phyloP scores from a whole-genome alignment of 2,888 invertebrate genomes.

The Polydrusus tereticollis region DNA sequence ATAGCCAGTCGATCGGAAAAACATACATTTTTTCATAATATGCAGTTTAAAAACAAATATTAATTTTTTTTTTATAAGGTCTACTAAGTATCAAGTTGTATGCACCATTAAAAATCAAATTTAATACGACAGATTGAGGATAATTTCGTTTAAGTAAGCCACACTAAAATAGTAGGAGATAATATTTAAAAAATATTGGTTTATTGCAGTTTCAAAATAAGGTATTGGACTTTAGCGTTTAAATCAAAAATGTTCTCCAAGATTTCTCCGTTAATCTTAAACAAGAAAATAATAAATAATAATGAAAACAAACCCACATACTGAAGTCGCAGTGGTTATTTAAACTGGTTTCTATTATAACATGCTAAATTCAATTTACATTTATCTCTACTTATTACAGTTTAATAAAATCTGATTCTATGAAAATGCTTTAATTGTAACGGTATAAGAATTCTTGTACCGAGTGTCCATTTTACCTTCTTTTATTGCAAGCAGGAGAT shows the following conservation, averaged over 20 bases:
- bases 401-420: slow-evolving; percentile 2
- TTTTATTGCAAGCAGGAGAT: no score
- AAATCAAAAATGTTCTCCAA: no score
- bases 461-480: no score
- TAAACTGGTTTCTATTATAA: background rate
- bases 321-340: background rate
- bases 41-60: background rate
- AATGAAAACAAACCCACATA: background rate
- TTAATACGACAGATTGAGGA: no score
- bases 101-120: background rate
- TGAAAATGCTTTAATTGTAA: slow-evolving; percentile 25
- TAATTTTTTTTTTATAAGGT: background rate
- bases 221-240: no score
- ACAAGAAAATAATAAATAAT: background rate
- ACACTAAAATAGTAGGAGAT: background rate
- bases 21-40: background rate
- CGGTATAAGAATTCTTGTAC: slow-evolving; percentile 3
- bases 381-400: background rate
- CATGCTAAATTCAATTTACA: slow-evolving; percentile 1
- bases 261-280: no score
- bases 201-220: no score
- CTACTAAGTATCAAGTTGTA: background rate
- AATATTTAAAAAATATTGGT: background rate
- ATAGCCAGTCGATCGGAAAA: background rate
- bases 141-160: background rate